Evolutionary conservation across 2,888 invertebrate genomes (phyloP), one percentile per base, ranked within the genome.

Genomic region (Leptinotarsa peninsularis): DNA sequence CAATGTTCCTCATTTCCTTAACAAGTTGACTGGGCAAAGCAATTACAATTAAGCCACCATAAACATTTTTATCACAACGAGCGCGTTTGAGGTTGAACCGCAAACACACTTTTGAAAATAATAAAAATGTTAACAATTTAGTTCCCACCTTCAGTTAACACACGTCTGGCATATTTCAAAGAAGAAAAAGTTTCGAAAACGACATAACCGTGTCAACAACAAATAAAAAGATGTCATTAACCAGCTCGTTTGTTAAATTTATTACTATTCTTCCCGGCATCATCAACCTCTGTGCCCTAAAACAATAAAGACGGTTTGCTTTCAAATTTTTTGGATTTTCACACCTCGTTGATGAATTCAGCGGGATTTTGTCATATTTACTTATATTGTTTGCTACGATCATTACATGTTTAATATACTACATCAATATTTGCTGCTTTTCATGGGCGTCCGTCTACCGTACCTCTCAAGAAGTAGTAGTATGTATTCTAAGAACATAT

Each of bases 221-320:
- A 63, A 63, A 63, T 63, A 63, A 43, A 43, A 63, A 63, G 10
- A 63, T 63, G 63, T 63, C 63, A 63, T 63, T 43, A 63, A 63
- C 63, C 63, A 33, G 33, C 63, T 63, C 63, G 63, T 27, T 63
- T 63, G 63, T 63, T 63, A n/a, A 63, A 15, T 63, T 63, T 63
- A 63, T 63, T 63, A 63, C 63, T 63, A 43, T 63, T 63, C 63
- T 63, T 63, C 63, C n/a, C 63, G n/a, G 63, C 63, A 63, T 63
- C 63, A 63, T 63, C 63, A 43, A 72, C 68, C 49, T 27, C 69
- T 66, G 23, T 21, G 50, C 72, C 68, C 63, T 75, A 72, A 75
- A 75, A 75, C 75, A 75, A 75, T 75, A 76, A 76, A 72, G 71
- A 58, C 21, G 56, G 76, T 76, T 76, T 74, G 73, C 76, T 69